Conservation (phyloP, 1,140 invertebrate species). For the Magallana gigas region DNA sequence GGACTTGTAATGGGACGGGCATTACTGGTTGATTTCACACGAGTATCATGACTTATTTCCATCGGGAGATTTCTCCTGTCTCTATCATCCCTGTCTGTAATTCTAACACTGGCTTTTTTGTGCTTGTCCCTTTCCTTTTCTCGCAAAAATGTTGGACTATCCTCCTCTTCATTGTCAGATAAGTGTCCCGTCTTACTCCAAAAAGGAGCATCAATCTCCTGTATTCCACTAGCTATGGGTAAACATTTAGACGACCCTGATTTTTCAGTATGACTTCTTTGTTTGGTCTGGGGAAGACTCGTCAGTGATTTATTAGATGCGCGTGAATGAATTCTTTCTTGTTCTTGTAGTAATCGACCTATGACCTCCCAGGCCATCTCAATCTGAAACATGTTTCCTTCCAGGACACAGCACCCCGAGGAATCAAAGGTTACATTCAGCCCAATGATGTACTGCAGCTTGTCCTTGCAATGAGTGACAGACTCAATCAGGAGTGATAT, state of each 20-base stretch:
- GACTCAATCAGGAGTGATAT: slow-evolving; percentile 27
- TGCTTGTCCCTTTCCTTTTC: not conserved
- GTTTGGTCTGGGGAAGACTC: slow-evolving; percentile 35
- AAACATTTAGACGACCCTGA: slow-evolving; percentile 6
- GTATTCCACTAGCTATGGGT: not conserved
- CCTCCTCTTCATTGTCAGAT: not conserved
- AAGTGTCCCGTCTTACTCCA: not conserved
- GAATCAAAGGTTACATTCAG: slow-evolving; percentile 31
- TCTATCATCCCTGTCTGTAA: not conserved
- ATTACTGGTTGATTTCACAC: slow-evolving; percentile 25
- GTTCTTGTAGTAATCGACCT: slow-evolving; percentile 44
- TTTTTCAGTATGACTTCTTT: slow-evolving; percentile 29
- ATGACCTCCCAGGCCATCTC: slow-evolving; percentile 58
- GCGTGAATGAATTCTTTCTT: slow-evolving; percentile 55
- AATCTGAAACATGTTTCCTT: slow-evolving; percentile 56
- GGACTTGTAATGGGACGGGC: slow-evolving; percentile 32
- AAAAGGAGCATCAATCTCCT: not conserved
- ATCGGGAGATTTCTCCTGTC: slow-evolving; percentile 9
- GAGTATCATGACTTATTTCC: slow-evolving; percentile 10
- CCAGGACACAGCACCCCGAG: not conserved
- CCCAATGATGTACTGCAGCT: slow-evolving; percentile 12
- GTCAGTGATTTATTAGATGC: not conserved
- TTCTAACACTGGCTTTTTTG: not conserved
- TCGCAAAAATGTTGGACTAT: not conserved
- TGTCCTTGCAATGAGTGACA: not conserved